Percentiles rank a stretch among this genome's conserved stretches.
Evolutionary conservation across 1,140 invertebrate species (phyloP).

Genomic region (Diachasmimorpha longicaudata): DNA sequence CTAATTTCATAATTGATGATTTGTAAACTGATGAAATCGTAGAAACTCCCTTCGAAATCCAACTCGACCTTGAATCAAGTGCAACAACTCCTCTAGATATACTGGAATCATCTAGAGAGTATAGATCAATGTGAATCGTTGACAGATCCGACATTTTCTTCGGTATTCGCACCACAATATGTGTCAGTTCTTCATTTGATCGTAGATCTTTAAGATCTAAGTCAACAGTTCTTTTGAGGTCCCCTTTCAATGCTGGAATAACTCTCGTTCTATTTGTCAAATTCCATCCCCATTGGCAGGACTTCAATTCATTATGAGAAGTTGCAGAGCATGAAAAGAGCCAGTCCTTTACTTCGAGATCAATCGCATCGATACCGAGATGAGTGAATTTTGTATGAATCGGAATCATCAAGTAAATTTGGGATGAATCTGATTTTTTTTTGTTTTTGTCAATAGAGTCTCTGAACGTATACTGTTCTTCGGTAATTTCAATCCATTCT

Average conservation of each 20-base stretch:
- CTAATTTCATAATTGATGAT: conserved; percentile 25
- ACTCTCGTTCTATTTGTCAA: conserved; percentile 69
- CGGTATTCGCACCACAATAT: conserved; percentile 73
- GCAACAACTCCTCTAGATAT: background rate
- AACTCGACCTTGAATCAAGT: background rate
- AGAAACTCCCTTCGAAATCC: background rate
- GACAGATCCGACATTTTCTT: conserved; percentile 30
- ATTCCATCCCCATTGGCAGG: conserved; percentile 68
- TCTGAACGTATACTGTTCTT: conserved; percentile 50
- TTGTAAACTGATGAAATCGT: conserved; percentile 25
- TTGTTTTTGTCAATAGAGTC: conserved; percentile 25
- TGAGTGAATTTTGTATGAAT: conserved; percentile 52
- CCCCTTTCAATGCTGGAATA: conserved; percentile 56
- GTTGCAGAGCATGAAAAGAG: conserved; percentile 72
- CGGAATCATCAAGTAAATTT: conserved; percentile 69
- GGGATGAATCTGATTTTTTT: conserved; percentile 31
- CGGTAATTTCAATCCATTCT: conserved; percentile 62
- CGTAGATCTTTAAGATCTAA: conserved; percentile 69
- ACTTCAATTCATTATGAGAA: background rate
- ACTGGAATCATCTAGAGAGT: conserved; percentile 35
- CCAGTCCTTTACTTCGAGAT: conserved; percentile 73
- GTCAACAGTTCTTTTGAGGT: conserved; percentile 66
- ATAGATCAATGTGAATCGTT: conserved; percentile 46
- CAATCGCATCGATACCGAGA: conserved; percentile 65
- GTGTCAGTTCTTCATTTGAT: conserved; percentile 67